These are phyloP conservation scores for Tenebrosternarchus preto DNA, from an alignment of 2,113 vertebrate species.

Conservation along the genomic window DNA sequence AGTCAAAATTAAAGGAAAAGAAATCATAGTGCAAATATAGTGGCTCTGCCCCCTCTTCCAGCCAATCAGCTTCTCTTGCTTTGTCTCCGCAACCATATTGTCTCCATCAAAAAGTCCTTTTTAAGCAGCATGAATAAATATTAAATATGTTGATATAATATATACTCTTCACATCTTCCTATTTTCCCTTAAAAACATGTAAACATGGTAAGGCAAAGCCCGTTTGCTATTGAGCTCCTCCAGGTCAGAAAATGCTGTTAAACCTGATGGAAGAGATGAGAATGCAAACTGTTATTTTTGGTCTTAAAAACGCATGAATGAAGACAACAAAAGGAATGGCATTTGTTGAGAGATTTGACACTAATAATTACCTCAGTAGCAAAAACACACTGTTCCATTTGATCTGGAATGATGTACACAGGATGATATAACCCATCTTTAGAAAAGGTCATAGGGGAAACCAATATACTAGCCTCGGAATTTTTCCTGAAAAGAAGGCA, in stretches of 20 bases:
- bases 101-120: conserved; percentile 49
- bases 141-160: conserved; percentile 66
- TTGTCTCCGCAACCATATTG: conserved; percentile 50
- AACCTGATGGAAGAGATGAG: conserved; percentile 48
- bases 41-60: conserved; percentile 56
- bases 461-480: conserved; percentile 62
- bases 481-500: conserved; percentile 64
- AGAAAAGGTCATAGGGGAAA: conserved; percentile 59
- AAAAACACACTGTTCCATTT: conserved; percentile 75
- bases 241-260: conserved; percentile 53
- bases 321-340: not conserved
- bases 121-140: conserved; percentile 78
- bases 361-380: conserved; percentile 78
- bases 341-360: not conserved
- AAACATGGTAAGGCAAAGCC: conserved; percentile 57
- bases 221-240: conserved; percentile 45
- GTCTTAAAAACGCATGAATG: not conserved
- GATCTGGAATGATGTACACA: conserved; percentile 75
- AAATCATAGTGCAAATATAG: conserved; percentile 73
- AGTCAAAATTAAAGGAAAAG: conserved; percentile 29
- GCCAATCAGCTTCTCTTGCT: conserved; percentile 44
- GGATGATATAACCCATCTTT: conserved; percentile 75
- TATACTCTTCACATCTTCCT: conserved; percentile 52
- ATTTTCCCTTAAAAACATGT: conserved; percentile 56
- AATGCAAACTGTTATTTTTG: not conserved